A percentile compares a stretch with the other conserved stretches of the same genome.
These are phyloP conservation scores for Drosophila crucigera DNA, from an alignment of 2,888 invertebrate genomes.

Conservation along the genomic window DNA sequence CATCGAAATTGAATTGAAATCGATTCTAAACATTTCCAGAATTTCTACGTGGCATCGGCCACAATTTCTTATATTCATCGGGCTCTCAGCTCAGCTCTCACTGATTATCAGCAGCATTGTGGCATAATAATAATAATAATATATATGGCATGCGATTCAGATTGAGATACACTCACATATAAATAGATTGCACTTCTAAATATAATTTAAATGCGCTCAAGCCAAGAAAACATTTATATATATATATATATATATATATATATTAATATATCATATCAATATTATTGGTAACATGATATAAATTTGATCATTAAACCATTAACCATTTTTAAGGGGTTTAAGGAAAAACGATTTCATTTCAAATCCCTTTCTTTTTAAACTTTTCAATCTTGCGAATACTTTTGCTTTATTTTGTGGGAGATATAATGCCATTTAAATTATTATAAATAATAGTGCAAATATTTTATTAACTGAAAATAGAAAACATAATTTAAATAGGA, in stretches of 20 bases:
- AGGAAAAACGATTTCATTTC: neutral
- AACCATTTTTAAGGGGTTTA: neutral
- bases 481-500: neutral
- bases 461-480: neutral
- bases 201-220: conserved; percentile 16
- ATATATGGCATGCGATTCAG: conserved; percentile 13
- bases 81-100: conserved; percentile 3
- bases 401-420: neutral
- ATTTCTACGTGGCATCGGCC: conserved; percentile 25
- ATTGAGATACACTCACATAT: conserved; percentile 1
- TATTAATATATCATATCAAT: neutral
- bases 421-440: neutral
- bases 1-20: conserved; percentile 5
- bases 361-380: neutral
- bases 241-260: neutral
- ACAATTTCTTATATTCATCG: neutral
- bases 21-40: conserved; percentile 3
- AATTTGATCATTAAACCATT: neutral
- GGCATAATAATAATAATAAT: conserved; percentile 12
- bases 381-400: neutral
- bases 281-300: neutral
- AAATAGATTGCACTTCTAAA: conserved; percentile 33
- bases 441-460: neutral
- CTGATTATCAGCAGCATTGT: conserved; percentile 16
- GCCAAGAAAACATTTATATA: neutral